Conservation (phyloP, 2,113 vertebrate species). For the Scytalopus superciliaris region DNA sequence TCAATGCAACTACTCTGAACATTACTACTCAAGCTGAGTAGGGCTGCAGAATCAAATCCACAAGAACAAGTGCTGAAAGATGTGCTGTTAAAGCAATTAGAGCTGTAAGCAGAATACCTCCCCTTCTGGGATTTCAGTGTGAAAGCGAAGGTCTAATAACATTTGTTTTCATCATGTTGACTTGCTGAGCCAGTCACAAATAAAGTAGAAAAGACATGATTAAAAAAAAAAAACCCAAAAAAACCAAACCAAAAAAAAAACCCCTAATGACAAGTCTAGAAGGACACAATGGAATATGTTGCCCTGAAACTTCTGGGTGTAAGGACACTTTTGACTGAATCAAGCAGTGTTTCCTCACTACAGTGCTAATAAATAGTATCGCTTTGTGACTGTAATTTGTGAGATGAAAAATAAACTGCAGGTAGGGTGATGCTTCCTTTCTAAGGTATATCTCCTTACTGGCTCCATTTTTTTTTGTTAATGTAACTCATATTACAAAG, state of each 20-base stretch:
- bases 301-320: background rate
- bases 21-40: background rate
- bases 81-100: slow-evolving; percentile 19
- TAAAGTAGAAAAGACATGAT: background rate
- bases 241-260: too few relatives aligned
- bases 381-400: background rate
- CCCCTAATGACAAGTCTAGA: background rate
- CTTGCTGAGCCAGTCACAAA: background rate
- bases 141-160: slow-evolving; percentile 9
- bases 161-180: slow-evolving; percentile 14
- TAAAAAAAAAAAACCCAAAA: rapidly evolving
- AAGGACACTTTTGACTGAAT: background rate
- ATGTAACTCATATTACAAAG: background rate
- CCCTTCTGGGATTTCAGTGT: background rate
- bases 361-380: background rate
- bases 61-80: background rate
- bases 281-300: background rate
- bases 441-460: background rate
- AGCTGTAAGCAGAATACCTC: background rate
- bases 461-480: background rate
- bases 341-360: background rate
- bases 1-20: background rate
- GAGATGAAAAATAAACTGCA: background rate
- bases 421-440: background rate
- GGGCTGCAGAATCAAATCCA: background rate